A percentile compares a stretch with the other conserved stretches of the same genome.
Evolutionary conservation across 2,113 vertebrate species (phyloP).

Genomic region (Sclerurus mexicanus): DNA sequence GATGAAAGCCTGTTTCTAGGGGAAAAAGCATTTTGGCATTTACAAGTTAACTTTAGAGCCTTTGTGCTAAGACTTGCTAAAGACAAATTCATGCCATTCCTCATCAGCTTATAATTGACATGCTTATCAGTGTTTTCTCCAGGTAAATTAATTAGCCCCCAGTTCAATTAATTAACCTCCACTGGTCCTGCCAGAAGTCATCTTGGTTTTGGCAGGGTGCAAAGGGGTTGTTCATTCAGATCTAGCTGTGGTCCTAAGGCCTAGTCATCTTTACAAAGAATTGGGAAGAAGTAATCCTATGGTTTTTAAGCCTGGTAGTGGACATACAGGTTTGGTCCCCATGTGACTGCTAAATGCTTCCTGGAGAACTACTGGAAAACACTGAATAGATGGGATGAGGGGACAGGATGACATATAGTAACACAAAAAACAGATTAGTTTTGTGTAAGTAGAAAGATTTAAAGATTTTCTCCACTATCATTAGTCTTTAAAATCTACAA

Average conservation of each 20-base stretch:
- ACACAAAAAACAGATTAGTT: background rate
- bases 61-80: background rate
- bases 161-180: constrained; percentile 14
- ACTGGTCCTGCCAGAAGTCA: background rate
- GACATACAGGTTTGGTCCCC: background rate
- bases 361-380: background rate
- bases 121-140: background rate
- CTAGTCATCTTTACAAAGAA: background rate
- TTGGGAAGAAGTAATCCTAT: background rate
- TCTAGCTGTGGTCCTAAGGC: background rate
- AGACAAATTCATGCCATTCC: background rate
- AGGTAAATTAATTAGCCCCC: background rate
- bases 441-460: background rate
- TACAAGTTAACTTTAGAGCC: background rate
- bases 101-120: background rate
- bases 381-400: background rate
- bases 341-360: background rate
- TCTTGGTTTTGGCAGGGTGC: background rate
- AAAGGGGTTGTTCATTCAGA: background rate
- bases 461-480: background rate
- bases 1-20: background rate
- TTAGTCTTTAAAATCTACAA: background rate
- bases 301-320: rapidly evolving
- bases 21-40: rapidly evolving
- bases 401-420: rapidly evolving